These are phyloP conservation scores for Acrobasis repandana DNA, from an alignment of 2,888 invertebrate species.

Conservation along the genomic window DNA sequence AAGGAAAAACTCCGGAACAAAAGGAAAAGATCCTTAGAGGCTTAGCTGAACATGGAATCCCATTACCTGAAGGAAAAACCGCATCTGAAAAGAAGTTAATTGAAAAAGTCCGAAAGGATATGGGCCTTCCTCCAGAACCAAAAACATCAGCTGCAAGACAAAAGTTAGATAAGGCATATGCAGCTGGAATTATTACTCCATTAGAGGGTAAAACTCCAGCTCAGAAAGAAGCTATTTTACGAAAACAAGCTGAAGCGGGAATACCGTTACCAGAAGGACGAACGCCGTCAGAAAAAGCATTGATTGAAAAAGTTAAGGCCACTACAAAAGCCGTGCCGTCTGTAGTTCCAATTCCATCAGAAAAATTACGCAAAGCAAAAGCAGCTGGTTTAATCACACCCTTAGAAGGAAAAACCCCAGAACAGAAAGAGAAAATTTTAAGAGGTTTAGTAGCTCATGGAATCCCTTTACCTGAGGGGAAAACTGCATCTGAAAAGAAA, in stretches of 20 bases:
- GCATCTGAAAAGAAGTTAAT: conserved; percentile 36
- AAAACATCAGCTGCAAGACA: conserved; percentile 28
- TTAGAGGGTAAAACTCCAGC: conserved; percentile 33
- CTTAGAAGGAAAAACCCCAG: conserved; percentile 40
- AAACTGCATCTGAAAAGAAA: conserved; percentile 41
- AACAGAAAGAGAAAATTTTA: conserved; percentile 42
- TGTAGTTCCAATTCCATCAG: conserved; percentile 20
- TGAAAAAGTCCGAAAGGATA: conserved; percentile 31
- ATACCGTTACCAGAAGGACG: conserved; percentile 40
- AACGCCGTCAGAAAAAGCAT: conserved; percentile 37
- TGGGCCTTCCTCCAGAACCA: conserved; percentile 36
- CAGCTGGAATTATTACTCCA: conserved; percentile 33
- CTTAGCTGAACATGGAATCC: conserved; percentile 32
- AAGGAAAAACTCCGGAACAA: conserved; percentile 33
- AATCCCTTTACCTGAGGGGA: conserved; percentile 41
- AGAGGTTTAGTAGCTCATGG: conserved; percentile 36
- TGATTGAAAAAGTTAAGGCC: conserved; percentile 35
- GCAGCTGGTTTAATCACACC: conserved; percentile 40
- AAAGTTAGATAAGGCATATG: conserved; percentile 31
- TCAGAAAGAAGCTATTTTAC: conserved; percentile 39
- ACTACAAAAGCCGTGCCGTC: neutral
- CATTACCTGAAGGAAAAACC: conserved; percentile 30
- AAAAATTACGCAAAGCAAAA: conserved; percentile 29
- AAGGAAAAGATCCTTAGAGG: conserved; percentile 37
- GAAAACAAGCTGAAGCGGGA: conserved; percentile 31